phyloP scores from a whole-genome alignment of 2,113 vertebrate genomes.

The Catagonus wagneri region DNA sequence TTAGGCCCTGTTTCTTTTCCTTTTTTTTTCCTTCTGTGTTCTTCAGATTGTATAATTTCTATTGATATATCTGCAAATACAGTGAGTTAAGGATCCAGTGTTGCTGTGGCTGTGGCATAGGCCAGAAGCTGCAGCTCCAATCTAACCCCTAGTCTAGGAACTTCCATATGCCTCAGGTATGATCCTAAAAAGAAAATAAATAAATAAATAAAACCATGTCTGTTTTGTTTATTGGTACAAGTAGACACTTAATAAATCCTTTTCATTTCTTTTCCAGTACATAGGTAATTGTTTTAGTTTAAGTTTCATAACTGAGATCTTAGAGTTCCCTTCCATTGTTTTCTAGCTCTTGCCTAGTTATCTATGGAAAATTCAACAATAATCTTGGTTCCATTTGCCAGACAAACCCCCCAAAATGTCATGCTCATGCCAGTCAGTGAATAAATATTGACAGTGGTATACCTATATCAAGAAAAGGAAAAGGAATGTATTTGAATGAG shows the following conservation, averaged over 20 bases:
- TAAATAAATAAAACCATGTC: not conserved
- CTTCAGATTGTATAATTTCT: not conserved
- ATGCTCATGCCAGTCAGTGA: not conserved
- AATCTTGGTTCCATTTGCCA: not conserved
- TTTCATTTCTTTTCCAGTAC: not conserved
- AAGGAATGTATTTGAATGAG: not conserved
- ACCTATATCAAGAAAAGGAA: not conserved
- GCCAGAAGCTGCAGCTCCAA: no score
- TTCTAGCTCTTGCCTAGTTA: not conserved
- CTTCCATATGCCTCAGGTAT: no score
- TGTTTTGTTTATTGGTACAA: not conserved
- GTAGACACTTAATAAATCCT: not conserved
- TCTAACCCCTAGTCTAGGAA: no score
- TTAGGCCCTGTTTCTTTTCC: not conserved
- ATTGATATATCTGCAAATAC: not conserved
- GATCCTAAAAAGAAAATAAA: no score
- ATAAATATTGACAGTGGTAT: not conserved
- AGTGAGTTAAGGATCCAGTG: no score
- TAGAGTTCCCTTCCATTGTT: conserved; percentile 11
- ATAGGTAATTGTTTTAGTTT: conserved; percentile 14
- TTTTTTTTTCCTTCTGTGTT: not conserved
- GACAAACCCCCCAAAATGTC: not conserved
- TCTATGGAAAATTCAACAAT: not conserved
- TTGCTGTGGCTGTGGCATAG: no score
- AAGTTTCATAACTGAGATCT: not conserved